Evolutionary conservation across 2,797 vertebrate species (phyloP), one percentile per base, ranked within the genome.

Genomic region (Botia kubotai): DNA sequence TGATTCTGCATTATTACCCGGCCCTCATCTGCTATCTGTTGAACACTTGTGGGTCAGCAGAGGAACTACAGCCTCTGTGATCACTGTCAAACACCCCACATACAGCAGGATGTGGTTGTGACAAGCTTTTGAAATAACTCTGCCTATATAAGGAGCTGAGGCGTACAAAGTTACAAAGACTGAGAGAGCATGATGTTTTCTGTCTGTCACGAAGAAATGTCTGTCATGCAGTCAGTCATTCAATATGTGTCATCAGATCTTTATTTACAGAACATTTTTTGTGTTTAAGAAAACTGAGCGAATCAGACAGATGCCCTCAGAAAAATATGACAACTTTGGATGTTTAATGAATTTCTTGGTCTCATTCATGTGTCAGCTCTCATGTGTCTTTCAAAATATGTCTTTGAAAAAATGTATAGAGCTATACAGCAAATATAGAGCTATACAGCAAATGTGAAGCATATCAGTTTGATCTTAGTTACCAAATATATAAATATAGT

Each of bases 31-130:
- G 33, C 17, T 66, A 66, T 66, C 33, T 39, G 16, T 39, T 11
- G 29, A 66, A 39, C 16, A 36, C 14, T 16, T 14, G 7, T 7
- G 29, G 75, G 65, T 68, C 75, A 75, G 48, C 7, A 11, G 43
- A 17, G 63, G 63, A 36, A 39, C 63, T 66, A 6, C 1, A 36
- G 29, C 8, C 2, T 23, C 21, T 60, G 8, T 39, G 52, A 69
- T 57, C 1, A n/a, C 63, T 57, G 75, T 57, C 62, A 75, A 46
- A 76, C 88, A 84, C 87, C 72, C 85, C 72, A 86, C 83, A 84
- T 71, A 84, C 57, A 73, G 87, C 92, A 94, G 93, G 93, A 94
- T 93, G 92, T 92, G 91, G 93, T 91, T 84, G 66, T 83, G 87
- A 85, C 80, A 52, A 46, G 84, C 90, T 92, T 93, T 92, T 90